Evolutionary conservation across 2,888 invertebrate species (phyloP).

Genomic region (Hydriomena furcata): DNA sequence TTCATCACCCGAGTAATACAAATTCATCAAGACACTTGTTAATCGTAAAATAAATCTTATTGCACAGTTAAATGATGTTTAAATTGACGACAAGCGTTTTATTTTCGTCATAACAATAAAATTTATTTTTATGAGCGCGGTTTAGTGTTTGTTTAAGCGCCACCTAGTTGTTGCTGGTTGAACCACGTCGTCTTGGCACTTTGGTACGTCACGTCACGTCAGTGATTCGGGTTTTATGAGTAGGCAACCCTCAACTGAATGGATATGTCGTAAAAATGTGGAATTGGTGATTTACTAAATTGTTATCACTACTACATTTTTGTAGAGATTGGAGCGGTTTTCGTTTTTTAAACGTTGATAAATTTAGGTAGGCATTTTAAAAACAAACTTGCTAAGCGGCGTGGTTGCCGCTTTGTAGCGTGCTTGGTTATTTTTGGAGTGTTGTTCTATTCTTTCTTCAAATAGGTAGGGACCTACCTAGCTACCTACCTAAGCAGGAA

Average conservation of each 20-base stretch:
- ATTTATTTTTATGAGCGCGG: conserved; percentile 79
- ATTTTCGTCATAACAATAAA: conserved; percentile 84
- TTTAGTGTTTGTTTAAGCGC: conserved; percentile 61
- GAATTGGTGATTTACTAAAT: conserved; percentile 52
- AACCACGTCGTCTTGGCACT: conserved; percentile 53
- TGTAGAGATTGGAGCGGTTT: conserved; percentile 28
- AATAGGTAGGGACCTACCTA: no score
- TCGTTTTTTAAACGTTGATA: conserved; percentile 12
- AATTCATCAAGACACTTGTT: conserved; percentile 83
- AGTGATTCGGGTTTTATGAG: conserved; percentile 59
- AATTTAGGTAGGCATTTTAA: not conserved
- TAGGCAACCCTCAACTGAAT: conserved; percentile 64
- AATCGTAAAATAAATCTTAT: conserved; percentile 84
- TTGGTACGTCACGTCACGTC: conserved; percentile 62
- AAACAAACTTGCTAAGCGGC: not conserved
- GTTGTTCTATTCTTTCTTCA: not conserved
- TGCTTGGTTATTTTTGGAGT: conserved; percentile 1
- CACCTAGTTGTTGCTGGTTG: conserved; percentile 60
- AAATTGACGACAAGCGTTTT: conserved; percentile 84
- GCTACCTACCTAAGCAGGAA: no score
- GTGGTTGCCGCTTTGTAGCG: no score
- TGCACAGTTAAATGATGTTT: conserved; percentile 82
- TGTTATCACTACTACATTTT: conserved; percentile 41
- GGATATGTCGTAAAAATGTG: conserved; percentile 66
- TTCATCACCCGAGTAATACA: conserved; percentile 78